Base-by-base conservation (phyloP, 2,888 invertebrate genomes). In the Fragum whitleyi region DNA sequence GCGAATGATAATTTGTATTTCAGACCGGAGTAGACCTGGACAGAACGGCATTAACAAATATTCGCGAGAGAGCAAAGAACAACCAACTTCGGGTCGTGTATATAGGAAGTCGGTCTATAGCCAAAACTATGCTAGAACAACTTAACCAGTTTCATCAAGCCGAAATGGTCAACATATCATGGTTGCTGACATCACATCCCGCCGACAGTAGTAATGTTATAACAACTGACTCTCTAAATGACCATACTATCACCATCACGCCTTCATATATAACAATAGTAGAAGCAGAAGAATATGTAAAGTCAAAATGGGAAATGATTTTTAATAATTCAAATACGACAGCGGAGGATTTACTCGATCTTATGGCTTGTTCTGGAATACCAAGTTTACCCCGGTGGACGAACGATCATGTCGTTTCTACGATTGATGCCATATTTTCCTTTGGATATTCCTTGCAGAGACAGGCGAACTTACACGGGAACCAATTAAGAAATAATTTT, bases 341-440 rank as follows among this genome's bases (percentile, higher is more conserved):
- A n/a, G 26, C 29, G 19, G 83, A 87, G 55, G 77, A 82, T 26
- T 14, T 87, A 19, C 80, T 81, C n/a, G 57, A 47, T 23, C 62
- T 86, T 36, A 81, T 86, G 57, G 68, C 26, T 9, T 81, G 81
- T 47, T 39, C 78, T 6, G 78, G 75, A 23, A 42, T 51, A 51
- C 67, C 42, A 11, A 32, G 62, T 21, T 51, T 77, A 6, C 71
- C 83, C 55, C 55, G 51, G 5, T 79, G 81, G 77, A 74, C 62
- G 23, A 79, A 83, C 26, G 79, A 87, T 51, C 83, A 86, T 53
- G 81, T 87, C 9, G 77, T 83, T 5, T 53, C 86, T 14, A 77
- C 83, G 0, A 77, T 91, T 1, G 90, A 92, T 68, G 88, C 90
- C 16, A 86, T 90, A 7, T 91, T 89, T 75, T 89, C 88, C 0